These are phyloP conservation scores for Plecturocebus donacophilus DNA, from an alignment of 2,113 vertebrate genomes.

Conservation along the genomic window DNA sequence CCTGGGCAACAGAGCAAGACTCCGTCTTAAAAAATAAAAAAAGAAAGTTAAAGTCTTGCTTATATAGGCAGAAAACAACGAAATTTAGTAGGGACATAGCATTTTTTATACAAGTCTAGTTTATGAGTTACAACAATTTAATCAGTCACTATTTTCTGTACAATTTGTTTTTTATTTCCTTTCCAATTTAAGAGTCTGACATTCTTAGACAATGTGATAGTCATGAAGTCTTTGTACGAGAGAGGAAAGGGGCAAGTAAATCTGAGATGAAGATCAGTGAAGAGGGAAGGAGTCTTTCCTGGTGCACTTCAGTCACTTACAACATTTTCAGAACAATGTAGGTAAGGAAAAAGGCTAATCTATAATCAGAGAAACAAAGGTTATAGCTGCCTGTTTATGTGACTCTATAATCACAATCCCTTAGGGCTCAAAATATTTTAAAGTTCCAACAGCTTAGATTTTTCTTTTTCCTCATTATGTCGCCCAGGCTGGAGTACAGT, in stretches of 20 bases:
- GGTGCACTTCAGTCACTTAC: not conserved
- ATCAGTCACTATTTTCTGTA: not conserved
- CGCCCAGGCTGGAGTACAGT: too few species aligned
- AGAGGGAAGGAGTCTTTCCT: not conserved
- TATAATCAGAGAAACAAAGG: not conserved
- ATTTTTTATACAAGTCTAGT: not conserved
- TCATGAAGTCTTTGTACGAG: not conserved
- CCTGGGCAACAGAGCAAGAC: not conserved
- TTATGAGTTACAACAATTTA: not conserved
- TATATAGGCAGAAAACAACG: not conserved
- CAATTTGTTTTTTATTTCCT: not conserved
- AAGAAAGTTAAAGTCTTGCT: not conserved
- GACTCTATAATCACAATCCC: not conserved
- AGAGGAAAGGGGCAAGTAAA: not conserved
- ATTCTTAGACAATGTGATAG: not conserved
- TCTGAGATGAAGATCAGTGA: not conserved
- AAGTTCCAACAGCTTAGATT: not conserved
- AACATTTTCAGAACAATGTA: not conserved
- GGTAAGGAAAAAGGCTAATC: not conserved
- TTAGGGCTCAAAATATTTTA: not conserved
- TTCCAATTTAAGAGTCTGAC: not conserved
- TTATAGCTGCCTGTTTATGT: not conserved
- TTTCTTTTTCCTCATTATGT: not conserved
- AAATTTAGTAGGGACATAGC: not conserved
- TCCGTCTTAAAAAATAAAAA: not conserved